Evolutionary conservation across 2,797 vertebrate genomes (phyloP), one percentile per base, ranked within the genome.

Genomic region (Cirrhinus molitorella): DNA sequence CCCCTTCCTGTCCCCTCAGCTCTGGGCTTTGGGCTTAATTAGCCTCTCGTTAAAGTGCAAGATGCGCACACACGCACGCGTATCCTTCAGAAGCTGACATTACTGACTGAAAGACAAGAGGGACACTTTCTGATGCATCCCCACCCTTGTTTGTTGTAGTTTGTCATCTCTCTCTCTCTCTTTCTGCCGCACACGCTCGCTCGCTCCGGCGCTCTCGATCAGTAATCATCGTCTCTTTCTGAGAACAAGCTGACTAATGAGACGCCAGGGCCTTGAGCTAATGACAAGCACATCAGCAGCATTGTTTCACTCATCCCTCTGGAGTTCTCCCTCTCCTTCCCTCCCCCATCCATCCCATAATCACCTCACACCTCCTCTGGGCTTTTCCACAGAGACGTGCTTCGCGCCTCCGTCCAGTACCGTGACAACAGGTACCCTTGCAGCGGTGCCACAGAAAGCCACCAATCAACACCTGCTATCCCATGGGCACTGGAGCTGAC

Each of bases 381-480:
- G 88, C 90, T 91, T 89, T 93, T 92, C 87, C 87, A 83, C 90
- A 82, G 91, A 94, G 94, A 91, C 91, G 81, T 89, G 90, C 91
- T 93, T 93, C 89, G 88, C 92, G 93, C 94, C 85, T 92, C 90
- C 89, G 89, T 89, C 76, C 87, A 82, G 90, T 91, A 34, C 93
- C 91, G 92, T 89, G 91, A 92, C 89, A 90, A 94, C 93, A 93
- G 91, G 92, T 95, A 94, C 92, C 85, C 92, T 91, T 89, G 91
- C 92, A 91, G 91, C 93, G 89, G 90, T 65, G 89, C 78, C 84
- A 87, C 76, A 86, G 81, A 85, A 63, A 88, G 86, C 89, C 88
- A 87, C 87, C 94, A 94, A 95, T 95, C 92, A 94, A 92, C 94
- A 94, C 92, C 92, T 95, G 88, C 92, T 92, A 80, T 53, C 89